These are phyloP conservation scores for Benitochromis conjunctus DNA, from an alignment of 2,113 vertebrate genomes.

Conservation along the genomic window DNA sequence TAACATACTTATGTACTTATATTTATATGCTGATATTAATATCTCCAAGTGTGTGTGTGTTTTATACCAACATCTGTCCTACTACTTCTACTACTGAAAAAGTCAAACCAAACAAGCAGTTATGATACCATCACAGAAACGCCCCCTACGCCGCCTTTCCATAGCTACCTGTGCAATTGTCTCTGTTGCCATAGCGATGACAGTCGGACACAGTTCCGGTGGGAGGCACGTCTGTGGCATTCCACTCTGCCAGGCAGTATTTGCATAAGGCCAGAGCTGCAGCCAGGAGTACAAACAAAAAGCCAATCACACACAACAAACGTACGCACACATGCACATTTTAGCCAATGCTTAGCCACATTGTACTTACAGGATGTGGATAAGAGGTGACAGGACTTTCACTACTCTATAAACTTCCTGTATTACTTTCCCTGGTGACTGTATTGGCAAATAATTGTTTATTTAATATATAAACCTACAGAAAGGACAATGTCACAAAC, in stretches of 20 bases:
- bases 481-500: background rate
- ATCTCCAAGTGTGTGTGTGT: background rate
- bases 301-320: background rate
- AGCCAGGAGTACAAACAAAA: constrained; percentile 13
- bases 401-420: background rate
- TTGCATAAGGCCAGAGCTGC: constrained; percentile 60
- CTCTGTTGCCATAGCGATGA: constrained; percentile 37
- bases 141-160: background rate
- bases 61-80: background rate
- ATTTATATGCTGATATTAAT: too few species aligned
- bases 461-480: background rate
- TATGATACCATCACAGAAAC: background rate
- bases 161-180: constrained; percentile 68
- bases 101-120: background rate
- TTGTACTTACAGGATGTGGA: background rate
- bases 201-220: constrained; percentile 38
- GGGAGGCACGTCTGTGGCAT: constrained; percentile 35
- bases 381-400: background rate
- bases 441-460: background rate
- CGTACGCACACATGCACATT: background rate
- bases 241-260: constrained; percentile 48
- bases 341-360: background rate
- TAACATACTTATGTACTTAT: background rate
- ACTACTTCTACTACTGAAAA: background rate
- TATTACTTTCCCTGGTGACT: background rate